A percentile compares a stretch with the other conserved stretches of the same genome.
Conservation (phyloP, 2,888 invertebrate genomes). For the Nomada fucata region DNA sequence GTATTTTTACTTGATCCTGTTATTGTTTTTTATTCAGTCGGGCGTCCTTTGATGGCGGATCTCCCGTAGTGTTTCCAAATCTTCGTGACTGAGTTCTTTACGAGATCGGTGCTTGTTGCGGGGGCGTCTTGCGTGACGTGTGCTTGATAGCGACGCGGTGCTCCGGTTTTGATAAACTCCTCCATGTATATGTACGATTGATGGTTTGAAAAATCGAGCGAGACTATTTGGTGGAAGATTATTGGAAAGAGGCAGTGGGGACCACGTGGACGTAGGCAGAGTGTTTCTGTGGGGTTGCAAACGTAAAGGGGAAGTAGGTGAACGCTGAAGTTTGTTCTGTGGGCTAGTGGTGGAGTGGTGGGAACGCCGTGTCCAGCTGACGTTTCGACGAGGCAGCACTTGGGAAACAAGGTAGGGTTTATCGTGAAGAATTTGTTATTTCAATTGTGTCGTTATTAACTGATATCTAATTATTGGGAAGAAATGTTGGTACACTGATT, state of each 20-base stretch:
- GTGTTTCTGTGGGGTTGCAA: conserved; percentile 64
- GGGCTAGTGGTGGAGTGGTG: conserved; percentile 67
- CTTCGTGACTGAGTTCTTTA: conserved; percentile 8
- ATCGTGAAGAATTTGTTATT: neutral
- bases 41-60: neutral
- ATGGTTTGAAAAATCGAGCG: neutral
- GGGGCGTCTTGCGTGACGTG: conserved; percentile 35
- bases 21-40: too few relatives aligned
- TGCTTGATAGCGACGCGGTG: conserved; percentile 9
- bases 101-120: conserved; percentile 30
- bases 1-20: neutral
- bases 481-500: neutral
- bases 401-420: conserved; percentile 61
- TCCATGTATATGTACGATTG: conserved; percentile 16
- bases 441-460: neutral
- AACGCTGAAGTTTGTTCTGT: conserved; percentile 57
- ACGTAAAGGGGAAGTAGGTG: conserved; percentile 31
- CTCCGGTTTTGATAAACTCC: neutral
- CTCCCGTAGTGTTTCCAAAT: conserved; percentile 18
- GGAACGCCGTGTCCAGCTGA: conserved; percentile 26
- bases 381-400: conserved; percentile 28
- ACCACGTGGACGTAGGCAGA: conserved; percentile 30
- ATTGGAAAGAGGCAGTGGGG: neutral
- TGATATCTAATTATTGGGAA: neutral
- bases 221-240: neutral